Evolutionary conservation across 2,113 vertebrate genomes (phyloP).

Genomic region (Fulica atra): DNA sequence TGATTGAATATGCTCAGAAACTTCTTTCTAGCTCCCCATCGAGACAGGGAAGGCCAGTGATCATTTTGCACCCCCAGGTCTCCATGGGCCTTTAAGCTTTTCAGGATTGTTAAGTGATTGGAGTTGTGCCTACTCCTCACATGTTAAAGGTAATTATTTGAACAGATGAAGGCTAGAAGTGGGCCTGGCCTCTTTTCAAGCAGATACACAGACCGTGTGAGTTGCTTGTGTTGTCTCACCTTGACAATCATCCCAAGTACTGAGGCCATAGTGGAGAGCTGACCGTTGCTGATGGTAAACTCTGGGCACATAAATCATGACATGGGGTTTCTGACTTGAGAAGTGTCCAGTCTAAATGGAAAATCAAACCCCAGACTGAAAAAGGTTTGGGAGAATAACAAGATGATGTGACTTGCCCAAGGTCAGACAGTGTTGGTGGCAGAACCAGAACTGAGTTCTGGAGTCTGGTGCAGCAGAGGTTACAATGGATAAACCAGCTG

Average conservation of each 20-base stretch:
- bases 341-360: not conserved
- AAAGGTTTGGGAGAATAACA: not conserved
- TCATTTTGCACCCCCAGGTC: not conserved
- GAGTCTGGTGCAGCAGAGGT: not conserved
- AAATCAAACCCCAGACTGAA: not conserved
- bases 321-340: not conserved
- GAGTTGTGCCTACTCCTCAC: not conserved
- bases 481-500: rapidly evolving
- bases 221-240: rapidly evolving
- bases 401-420: not conserved
- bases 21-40: not conserved
- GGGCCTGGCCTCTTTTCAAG: not conserved
- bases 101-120: not conserved
- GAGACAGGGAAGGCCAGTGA: not conserved
- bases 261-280: not conserved
- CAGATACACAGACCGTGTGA: not conserved
- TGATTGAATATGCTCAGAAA: not conserved
- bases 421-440: rapidly evolving
- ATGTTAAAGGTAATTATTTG: not conserved
- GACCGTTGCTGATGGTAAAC: not conserved
- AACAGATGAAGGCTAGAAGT: not conserved
- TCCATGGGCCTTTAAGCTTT: not conserved
- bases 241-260: not conserved
- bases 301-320: not conserved
- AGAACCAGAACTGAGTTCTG: not conserved